Base-by-base conservation (phyloP, 2,888 invertebrate species). In the Nowickia ferox region DNA sequence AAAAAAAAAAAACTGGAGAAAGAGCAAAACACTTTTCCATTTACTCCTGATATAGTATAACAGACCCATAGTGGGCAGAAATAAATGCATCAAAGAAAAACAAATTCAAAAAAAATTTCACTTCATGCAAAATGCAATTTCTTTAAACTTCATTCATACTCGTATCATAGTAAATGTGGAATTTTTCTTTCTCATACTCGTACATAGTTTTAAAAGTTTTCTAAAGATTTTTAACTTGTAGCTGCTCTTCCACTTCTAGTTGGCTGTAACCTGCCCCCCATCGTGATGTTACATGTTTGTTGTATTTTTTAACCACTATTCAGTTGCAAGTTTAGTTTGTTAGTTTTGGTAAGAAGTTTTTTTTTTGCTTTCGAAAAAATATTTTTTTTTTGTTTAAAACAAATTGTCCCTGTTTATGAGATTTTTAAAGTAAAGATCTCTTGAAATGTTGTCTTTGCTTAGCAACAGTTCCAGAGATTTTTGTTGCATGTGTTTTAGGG, bases 391-490 rank as follows among this genome's bases (percentile, higher is more conserved):
- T 5, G n/a, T 63, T 30, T 30, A 22, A 42, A 40, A 63, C 42
- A 51, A 42, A 51, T 75, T 19, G 42, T 48, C 9, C 46, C 57
- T n/a, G n/a, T 51, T 42, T 69, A 55, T 30, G 30, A 30, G 5
- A 30, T 30, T 30, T 30, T 30, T 30, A 30, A 6, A 42, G 4
- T 8, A 66, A n/a, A 46, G 46, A 9, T 51, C 2, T 11, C 19
- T 42, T 19, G 15, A 69, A 55, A 55, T 15, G 10, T 69, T 22
- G 13, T 19, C 10, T 30, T 15, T 17, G 38, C n/a, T 38, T 15
- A n/a, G 11, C 9, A 42, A 9, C 19, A 61, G 38, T 79, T 68
- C 68, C 46, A 53, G 40, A n/a, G 17, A 75, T 82, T 46, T 69
- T 66, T 15, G 55, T 63, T 59, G 8, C 4, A 51, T 42, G 15